These are phyloP conservation scores for Phylloscopus trochilus DNA, from an alignment of 2,113 vertebrate genomes.

Conservation along the genomic window DNA sequence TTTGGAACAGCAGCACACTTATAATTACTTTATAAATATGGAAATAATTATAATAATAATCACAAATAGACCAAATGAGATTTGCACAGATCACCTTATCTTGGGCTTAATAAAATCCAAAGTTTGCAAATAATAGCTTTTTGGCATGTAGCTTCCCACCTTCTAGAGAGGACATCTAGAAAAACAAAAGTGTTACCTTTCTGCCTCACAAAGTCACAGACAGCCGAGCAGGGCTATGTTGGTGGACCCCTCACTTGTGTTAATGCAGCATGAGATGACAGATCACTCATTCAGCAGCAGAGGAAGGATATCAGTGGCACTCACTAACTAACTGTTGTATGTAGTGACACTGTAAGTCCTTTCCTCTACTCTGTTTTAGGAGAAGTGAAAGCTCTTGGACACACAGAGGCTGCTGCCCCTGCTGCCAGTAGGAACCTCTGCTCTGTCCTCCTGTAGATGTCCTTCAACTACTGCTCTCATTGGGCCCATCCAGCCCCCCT, in stretches of 20 bases:
- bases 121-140: neutral
- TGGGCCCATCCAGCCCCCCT: neutral
- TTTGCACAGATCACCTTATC: neutral
- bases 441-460: neutral
- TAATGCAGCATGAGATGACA: rapidly evolving
- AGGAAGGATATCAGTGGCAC: neutral
- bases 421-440: neutral
- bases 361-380: neutral
- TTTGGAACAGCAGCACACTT: neutral
- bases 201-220: neutral
- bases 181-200: neutral
- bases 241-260: neutral
- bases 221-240: neutral
- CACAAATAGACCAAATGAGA: neutral
- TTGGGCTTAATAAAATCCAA: neutral
- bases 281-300: neutral
- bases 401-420: neutral
- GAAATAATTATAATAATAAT: neutral
- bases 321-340: neutral
- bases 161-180: neutral
- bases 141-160: neutral
- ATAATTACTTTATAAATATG: neutral
- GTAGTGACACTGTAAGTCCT: neutral
- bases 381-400: neutral
- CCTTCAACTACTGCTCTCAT: neutral